A percentile compares a stretch with the other conserved stretches of the same genome.
These are phyloP conservation scores for Cephus sareptanus DNA, from an alignment of 2,888 invertebrate genomes.

Conservation along the genomic window DNA sequence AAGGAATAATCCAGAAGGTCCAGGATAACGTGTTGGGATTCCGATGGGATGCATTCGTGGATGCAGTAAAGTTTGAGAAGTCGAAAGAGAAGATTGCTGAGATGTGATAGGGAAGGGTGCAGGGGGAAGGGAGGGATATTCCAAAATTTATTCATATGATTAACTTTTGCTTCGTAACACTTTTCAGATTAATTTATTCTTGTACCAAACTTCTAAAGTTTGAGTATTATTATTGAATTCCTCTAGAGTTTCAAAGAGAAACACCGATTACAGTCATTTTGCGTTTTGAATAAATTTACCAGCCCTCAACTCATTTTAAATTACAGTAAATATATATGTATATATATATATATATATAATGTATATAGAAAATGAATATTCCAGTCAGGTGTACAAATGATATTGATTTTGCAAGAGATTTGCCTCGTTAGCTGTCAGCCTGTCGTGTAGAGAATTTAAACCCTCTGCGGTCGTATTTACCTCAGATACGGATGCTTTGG, in stretches of 20 bases:
- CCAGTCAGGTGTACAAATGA: not conserved
- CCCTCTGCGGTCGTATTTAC: too few species aligned
- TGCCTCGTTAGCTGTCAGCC: not conserved
- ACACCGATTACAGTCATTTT: not conserved
- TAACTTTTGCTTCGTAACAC: not conserved
- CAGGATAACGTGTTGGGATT: not conserved
- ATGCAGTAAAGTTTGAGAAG: not conserved
- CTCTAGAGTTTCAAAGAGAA: not conserved
- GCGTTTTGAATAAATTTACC: not conserved
- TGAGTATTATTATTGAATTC: not conserved
- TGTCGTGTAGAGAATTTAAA: not conserved
- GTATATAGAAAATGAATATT: not conserved
- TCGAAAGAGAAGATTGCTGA: not conserved
- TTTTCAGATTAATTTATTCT: not conserved
- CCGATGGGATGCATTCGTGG: not conserved
- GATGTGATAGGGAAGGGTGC: not conserved
- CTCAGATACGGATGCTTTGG: too few species aligned
- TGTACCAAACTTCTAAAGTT: not conserved
- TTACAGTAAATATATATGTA: not conserved
- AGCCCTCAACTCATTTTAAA: not conserved
- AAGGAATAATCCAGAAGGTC: not conserved
- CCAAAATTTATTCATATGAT: not conserved
- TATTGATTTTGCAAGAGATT: not conserved
- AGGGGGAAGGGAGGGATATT: fast-evolving
- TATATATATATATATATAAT: too few species aligned